Evolutionary conservation across 2,888 invertebrate genomes (phyloP).

Genomic region (Tiliacea aurago): DNA sequence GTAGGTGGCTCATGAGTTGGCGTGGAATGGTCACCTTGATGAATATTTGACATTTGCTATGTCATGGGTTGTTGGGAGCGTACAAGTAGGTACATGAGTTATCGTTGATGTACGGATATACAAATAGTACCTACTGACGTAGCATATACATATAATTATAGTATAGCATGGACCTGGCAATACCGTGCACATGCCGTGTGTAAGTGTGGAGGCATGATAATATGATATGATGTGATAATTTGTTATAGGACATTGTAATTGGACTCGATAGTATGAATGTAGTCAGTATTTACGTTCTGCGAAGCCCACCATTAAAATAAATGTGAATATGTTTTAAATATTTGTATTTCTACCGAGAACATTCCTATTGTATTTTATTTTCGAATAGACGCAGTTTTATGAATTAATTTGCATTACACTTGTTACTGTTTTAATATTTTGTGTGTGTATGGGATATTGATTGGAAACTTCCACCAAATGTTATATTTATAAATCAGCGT

Average conservation of each 20-base stretch:
- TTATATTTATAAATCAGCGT: slow-evolving; percentile 41
- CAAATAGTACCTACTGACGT: not conserved
- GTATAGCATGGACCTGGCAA: slow-evolving; percentile 15
- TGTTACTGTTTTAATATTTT: slow-evolving; percentile 37
- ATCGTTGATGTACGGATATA: slow-evolving; percentile 1
- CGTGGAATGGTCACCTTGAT: slow-evolving; percentile 24
- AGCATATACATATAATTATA: not conserved
- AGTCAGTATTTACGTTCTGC: slow-evolving; percentile 55
- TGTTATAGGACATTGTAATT: slow-evolving; percentile 62
- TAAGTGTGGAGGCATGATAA: slow-evolving; percentile 17
- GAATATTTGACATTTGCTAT: slow-evolving; percentile 34
- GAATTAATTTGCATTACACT: slow-evolving; percentile 42
- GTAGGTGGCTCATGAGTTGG: slow-evolving; percentile 32
- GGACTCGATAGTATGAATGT: slow-evolving; percentile 56
- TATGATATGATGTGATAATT: slow-evolving; percentile 78
- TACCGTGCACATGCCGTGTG: slow-evolving; percentile 13
- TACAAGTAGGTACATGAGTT: not conserved
- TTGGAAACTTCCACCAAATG: slow-evolving; percentile 36
- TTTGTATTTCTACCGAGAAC: slow-evolving; percentile 57
- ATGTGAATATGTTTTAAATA: slow-evolving; percentile 61
- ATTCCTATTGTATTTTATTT: slow-evolving; percentile 64
- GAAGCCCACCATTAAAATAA: slow-evolving; percentile 70
- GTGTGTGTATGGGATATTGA: slow-evolving; percentile 17
- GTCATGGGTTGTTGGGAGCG: slow-evolving; percentile 31
- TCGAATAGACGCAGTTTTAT: slow-evolving; percentile 43